These are phyloP conservation scores for Macaca fascicularis DNA, from an alignment of 2,113 vertebrate genomes.

Conservation along the genomic window DNA sequence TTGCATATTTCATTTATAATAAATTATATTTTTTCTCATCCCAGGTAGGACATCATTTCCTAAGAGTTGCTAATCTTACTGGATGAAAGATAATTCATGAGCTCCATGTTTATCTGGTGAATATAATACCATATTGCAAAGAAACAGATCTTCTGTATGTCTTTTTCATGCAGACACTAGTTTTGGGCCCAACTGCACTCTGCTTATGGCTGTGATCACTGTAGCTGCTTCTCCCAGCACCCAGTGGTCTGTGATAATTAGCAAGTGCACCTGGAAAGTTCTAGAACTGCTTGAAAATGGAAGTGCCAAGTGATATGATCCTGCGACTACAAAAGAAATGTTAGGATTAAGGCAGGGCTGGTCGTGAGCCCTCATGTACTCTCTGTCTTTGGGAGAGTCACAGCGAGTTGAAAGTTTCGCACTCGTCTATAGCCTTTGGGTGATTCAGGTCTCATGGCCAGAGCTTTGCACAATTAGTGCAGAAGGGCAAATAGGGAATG, in stretches of 20 bases:
- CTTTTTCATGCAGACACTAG: not conserved
- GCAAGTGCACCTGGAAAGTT: not conserved
- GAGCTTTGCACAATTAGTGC: not conserved
- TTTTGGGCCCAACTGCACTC: not conserved
- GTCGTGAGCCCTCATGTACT: fast-evolving
- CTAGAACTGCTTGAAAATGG: not conserved
- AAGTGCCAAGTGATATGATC: not conserved
- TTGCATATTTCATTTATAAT: not conserved
- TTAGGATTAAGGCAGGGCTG: not conserved
- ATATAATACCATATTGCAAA: fast-evolving
- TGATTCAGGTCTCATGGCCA: not conserved
- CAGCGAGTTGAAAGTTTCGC: not conserved
- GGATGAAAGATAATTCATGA: not conserved
- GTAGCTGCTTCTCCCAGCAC: not conserved
- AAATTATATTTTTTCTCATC: not conserved
- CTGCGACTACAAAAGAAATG: not conserved
- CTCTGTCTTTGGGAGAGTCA: not conserved
- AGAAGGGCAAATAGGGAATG: not conserved
- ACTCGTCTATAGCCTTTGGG: not conserved
- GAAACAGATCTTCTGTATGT: not conserved
- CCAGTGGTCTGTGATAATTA: not conserved
- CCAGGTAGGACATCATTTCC: not conserved
- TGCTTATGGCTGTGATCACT: not conserved
- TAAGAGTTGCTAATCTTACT: not conserved
- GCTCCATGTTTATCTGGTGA: not conserved